phyloP scores from a whole-genome alignment of 2,797 vertebrate species.

The Semotilus atromaculatus region DNA sequence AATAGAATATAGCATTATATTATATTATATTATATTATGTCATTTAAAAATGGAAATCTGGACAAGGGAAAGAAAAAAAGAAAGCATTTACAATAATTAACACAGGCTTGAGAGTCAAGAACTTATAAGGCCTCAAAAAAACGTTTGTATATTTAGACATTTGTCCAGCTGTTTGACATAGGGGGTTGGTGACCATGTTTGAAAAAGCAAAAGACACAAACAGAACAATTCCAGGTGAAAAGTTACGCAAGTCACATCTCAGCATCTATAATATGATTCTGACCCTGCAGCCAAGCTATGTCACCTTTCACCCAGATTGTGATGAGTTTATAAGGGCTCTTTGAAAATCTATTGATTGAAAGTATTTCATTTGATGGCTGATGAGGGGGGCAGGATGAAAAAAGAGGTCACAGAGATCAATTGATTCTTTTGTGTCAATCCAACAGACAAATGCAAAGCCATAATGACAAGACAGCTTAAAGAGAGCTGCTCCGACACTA shows the following conservation, averaged over 20 bases:
- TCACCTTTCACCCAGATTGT: constrained; percentile 7
- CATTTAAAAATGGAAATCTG: not conserved
- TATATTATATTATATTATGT: not conserved
- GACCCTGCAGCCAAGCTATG: not conserved
- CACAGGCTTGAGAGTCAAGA: not conserved
- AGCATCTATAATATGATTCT: not conserved
- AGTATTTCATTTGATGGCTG: not conserved
- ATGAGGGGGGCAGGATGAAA: not conserved
- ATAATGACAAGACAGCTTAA: not conserved
- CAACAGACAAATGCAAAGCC: not conserved
- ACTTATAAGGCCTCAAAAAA: not conserved
- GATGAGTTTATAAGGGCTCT: not conserved
- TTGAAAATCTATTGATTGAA: constrained; percentile 2
- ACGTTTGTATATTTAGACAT: constrained; percentile 6
- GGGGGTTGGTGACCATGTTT: constrained; percentile 6
- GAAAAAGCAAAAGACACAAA: constrained; percentile 44
- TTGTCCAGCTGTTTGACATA: constrained; percentile 15
- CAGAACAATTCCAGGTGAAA: constrained; percentile 17
- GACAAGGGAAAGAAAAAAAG: not conserved
- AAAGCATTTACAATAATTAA: not conserved
- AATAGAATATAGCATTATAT: not conserved
- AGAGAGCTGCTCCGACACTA: not conserved
- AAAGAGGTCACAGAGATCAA: constrained; percentile 9
- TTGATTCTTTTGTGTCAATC: constrained; percentile 3
- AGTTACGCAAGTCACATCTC: constrained; percentile 25